These are phyloP conservation scores for Rutilus rutilus DNA, from an alignment of 2,113 vertebrate species.

Conservation along the genomic window DNA sequence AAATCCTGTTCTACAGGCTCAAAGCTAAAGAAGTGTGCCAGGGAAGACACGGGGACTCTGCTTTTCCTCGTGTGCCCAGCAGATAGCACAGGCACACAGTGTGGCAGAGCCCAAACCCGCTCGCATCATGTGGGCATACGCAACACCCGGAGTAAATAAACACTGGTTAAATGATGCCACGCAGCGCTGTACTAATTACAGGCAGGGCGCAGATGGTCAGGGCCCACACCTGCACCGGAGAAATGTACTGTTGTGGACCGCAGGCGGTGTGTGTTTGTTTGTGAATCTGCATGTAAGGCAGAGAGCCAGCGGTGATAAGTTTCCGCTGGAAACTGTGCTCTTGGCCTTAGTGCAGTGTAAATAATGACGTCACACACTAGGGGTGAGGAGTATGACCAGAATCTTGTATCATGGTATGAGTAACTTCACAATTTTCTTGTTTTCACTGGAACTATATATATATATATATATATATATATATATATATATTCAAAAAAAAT, in stretches of 20 bases:
- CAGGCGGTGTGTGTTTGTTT: constrained; percentile 23
- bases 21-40: constrained; percentile 48
- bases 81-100: constrained; percentile 27
- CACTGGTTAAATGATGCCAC: constrained; percentile 22
- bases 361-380: constrained; percentile 42
- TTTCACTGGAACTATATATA: not conserved
- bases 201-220: constrained; percentile 37
- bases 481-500: no score
- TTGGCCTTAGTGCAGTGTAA: constrained; percentile 21
- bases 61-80: constrained; percentile 31
- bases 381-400: not conserved
- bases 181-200: constrained; percentile 32
- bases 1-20: constrained; percentile 51
- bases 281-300: constrained; percentile 34
- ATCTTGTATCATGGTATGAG: not conserved
- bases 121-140: constrained; percentile 16
- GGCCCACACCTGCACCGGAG: constrained; percentile 44
- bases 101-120: not conserved
- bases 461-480: no score
- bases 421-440: not conserved
- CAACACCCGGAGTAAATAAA: constrained; percentile 11
- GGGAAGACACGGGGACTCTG: constrained; percentile 29
- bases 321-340: constrained; percentile 35
- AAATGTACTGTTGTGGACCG: constrained; percentile 13
- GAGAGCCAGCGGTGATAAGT: constrained; percentile 16